Evolutionary conservation across 2,113 vertebrate genomes (phyloP), one percentile per base, ranked within the genome.

Genomic region (Xenopus laevis): DNA sequence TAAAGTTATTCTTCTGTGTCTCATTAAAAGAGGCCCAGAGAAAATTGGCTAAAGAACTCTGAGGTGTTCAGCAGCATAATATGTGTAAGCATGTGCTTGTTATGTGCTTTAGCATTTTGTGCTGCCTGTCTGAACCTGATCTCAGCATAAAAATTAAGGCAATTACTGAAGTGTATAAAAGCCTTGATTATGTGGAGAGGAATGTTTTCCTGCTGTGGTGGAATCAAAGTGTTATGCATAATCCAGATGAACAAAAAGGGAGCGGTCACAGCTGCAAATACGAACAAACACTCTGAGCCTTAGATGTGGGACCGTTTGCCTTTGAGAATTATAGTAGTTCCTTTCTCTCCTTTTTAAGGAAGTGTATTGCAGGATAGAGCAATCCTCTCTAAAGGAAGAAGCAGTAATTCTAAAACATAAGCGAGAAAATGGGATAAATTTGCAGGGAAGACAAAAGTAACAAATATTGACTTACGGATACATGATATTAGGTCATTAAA

Each of bases 401-500:
- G 8, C 8, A 40, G 33, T 9, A 40, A 6, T 33, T 33, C 30
- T 33, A 57, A 16, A 13, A 18, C 16, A 18, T 18, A 16, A 58
- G 17, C 5, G 13, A 18, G 55, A 58, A 58, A 5, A 7, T 2
- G n/a, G 18, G 9, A 15, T 15, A 16, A 4, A 50, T 12, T 12
- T 50, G 5, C 2, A 50, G 47, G 12, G 15, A 6, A 50, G 15
- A 16, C 15, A 7, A 27, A 16, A n/a, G 60, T 21, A 20, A 66
- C 13, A 16, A 57, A 53, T 7, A 30, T 11, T 13, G 73, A 91
- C 97, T 97, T 94, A 99, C 96, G 92, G 93, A 98, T 89, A 90
- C 92, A 95, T 79, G 95, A 94, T 83, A 99, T 94, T 81, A 99
- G 93, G 81, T 99, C 97, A 80, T 90, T 98, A 91, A 98, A 99